Evolutionary conservation across 2,113 vertebrate genomes (phyloP), one percentile per base, ranked within the genome.

Genomic region (Ranitomeya imitator): DNA sequence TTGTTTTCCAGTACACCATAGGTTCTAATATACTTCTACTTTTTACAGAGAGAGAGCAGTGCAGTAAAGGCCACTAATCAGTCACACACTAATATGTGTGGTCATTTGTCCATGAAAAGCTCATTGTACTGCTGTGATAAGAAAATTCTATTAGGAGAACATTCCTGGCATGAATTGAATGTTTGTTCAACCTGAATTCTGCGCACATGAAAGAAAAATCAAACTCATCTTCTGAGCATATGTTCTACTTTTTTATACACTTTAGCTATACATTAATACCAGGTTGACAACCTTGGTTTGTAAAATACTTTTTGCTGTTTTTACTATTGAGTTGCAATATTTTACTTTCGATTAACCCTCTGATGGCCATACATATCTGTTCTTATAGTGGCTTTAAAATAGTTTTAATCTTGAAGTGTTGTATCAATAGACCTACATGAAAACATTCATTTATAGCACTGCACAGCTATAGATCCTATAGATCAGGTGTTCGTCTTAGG

Each of bases 141-240:
- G 73, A 45, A 60, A 79, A 18, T 45, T 67, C 83, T 83, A 83
- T 83, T 83, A 45, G 59, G 26, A 54, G 69, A 59, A 88, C 87
- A 88, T 88, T 88, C 87, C 81, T 84, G 80, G 51, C 51, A 69
- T 88, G 87, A 88, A 88, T 45, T 55, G 81, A 69, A 84, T 78
- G 73, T 84, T 63, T 88, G 81, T 88, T 88, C 23, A 84, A 31
- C 63, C 52, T 84, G 45, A 67, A 60, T 63, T 79, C 51, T 86
- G 16, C 69, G 31, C 85, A 57, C 16, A 26, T 54, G 14, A 86
- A 81, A 82, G 51, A 57, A 74, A 73, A 74, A 18, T 1, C 18
- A 65, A 83, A 76, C 45, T 76, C 52, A 61, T 82, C 19, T 73
- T 88, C 21, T 83, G 16, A 83, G 52, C 23, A 55, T 51, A 21